Base-by-base conservation (phyloP, 2,888 invertebrate genomes). In the Agonopterix subpropinquella region DNA sequence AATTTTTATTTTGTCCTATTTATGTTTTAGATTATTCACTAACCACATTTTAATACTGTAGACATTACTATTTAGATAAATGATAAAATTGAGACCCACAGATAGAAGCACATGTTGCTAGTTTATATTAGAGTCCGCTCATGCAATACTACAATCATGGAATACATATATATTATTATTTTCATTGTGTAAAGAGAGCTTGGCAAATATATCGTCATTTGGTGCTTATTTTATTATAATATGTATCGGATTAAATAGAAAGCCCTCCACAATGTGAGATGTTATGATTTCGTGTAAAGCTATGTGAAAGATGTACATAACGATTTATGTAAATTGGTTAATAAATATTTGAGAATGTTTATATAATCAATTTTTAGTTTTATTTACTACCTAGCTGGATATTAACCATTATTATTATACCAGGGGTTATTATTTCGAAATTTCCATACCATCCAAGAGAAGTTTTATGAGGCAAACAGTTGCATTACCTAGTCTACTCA, bases 291-390 rank as follows among this genome's bases (percentile, higher is more conserved):
- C 79, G 77, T 83, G 77, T 85, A 78, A 80, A 84, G 79, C 85
- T 85, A 85, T 80, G 80, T 75, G 81, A 85, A 77, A 85, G 78
- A 81, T 88, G 87, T 87, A 87, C 78, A 87, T 87, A 87, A 84
- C 80, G 76, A 79, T 84, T 87, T 87, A 87, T 88, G 87, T 88
- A 88, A 87, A 87, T 86, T 88, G 88, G 87, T 88, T 87, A 87
- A 85, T 88, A 88, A 88, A 88, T 88, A 88, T 88, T 85, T 88
- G 87, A 88, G 73, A 88, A 88, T 88, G 88, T 88, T 88, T 88
- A 88, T 88, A 87, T 88, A 87, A 87, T 86, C 87, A 56, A 51
- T 44, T 9, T 47, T n/a, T 53, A 47, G 55, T 59, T 59, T 58
- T 49, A 42, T 39, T 39, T 39, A 39, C 39, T n/a, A 4, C 10